Conservation (phyloP, 1,140 invertebrate genomes). For the Archivesica marissinica region DNA sequence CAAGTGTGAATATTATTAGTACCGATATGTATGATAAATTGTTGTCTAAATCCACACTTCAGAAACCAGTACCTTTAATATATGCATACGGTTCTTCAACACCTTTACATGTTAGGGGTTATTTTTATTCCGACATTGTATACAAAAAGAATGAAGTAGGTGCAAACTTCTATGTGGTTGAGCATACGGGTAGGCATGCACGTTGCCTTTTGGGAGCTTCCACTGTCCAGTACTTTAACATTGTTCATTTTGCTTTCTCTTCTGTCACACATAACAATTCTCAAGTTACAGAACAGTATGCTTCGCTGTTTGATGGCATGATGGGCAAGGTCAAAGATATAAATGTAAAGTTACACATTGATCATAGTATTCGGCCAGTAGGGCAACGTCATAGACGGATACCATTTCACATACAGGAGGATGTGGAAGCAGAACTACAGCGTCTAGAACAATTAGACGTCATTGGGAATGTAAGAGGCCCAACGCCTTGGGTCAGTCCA, state of each 20-base stretch:
- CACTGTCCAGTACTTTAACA: not conserved
- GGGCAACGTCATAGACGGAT: slow-evolving; percentile 58
- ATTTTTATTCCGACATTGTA: not conserved
- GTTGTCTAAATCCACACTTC: not conserved
- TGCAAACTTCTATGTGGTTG: slow-evolving; percentile 19
- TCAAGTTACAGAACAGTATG: slow-evolving; percentile 47
- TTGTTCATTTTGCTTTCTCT: slow-evolving; percentile 38
- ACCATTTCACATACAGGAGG: slow-evolving; percentile 65
- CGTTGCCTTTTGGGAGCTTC: not conserved
- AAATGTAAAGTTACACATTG: slow-evolving; percentile 32
- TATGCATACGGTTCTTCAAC: slow-evolving; percentile 20
- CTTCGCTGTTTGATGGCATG: slow-evolving; percentile 32
- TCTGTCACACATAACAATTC: slow-evolving; percentile 23
- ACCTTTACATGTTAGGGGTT: slow-evolving; percentile 24
- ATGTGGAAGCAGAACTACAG: slow-evolving; percentile 60
- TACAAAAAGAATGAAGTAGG: not conserved
- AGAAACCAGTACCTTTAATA: slow-evolving; percentile 24
- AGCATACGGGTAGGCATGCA: not conserved
- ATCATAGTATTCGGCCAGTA: slow-evolving; percentile 8
- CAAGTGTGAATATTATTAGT: slow-evolving; percentile 26
- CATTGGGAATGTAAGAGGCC: slow-evolving; percentile 73
- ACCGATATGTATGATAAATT: not conserved
- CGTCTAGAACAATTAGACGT: slow-evolving; percentile 67
- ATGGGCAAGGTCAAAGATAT: slow-evolving; percentile 48
- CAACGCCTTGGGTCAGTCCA: slow-evolving; percentile 75